A percentile compares a stretch with the other conserved stretches of the same genome.
These are phyloP conservation scores for Drosophila kokeensis DNA, from an alignment of 2,888 invertebrate genomes.

Conservation along the genomic window DNA sequence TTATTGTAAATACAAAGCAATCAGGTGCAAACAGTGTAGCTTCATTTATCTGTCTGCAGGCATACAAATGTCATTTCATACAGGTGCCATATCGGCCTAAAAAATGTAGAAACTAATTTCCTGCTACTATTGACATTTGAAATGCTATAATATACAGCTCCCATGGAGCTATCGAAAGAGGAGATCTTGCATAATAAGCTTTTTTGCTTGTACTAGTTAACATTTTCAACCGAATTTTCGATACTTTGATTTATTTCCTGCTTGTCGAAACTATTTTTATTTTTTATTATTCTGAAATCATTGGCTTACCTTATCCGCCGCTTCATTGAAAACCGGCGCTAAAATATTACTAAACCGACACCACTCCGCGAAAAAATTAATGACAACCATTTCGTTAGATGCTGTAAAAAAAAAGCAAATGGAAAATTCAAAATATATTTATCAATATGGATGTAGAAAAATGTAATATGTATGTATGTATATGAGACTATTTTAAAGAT, in stretches of 20 bases:
- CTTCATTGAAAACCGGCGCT: slow-evolving; percentile 98
- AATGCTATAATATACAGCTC: background rate
- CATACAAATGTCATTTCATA: background rate
- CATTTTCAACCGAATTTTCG: background rate
- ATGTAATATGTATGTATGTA: background rate
- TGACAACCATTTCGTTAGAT: slow-evolving; percentile 97
- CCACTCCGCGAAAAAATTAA: slow-evolving; percentile 99
- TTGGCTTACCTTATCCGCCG: slow-evolving; percentile 91
- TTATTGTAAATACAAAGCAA: background rate
- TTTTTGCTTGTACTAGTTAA: background rate
- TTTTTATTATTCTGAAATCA: slow-evolving; percentile 1
- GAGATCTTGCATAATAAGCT: background rate
- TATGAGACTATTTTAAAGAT: background rate
- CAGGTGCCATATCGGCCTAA: background rate
- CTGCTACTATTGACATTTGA: background rate
- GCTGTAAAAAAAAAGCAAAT: slow-evolving; percentile 87
- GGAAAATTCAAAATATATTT: slow-evolving; percentile 1
- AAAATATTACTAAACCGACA: slow-evolving; percentile 99
- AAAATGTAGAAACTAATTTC: background rate
- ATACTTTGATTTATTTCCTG: background rate
- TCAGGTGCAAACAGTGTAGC: background rate
- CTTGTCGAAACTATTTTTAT: background rate
- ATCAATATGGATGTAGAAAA: background rate
- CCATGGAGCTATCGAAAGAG: background rate
- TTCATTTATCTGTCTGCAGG: background rate